These are phyloP conservation scores for Mormyrops boulengeri DNA, from an alignment of 2,797 vertebrate genomes.

Conservation along the genomic window DNA sequence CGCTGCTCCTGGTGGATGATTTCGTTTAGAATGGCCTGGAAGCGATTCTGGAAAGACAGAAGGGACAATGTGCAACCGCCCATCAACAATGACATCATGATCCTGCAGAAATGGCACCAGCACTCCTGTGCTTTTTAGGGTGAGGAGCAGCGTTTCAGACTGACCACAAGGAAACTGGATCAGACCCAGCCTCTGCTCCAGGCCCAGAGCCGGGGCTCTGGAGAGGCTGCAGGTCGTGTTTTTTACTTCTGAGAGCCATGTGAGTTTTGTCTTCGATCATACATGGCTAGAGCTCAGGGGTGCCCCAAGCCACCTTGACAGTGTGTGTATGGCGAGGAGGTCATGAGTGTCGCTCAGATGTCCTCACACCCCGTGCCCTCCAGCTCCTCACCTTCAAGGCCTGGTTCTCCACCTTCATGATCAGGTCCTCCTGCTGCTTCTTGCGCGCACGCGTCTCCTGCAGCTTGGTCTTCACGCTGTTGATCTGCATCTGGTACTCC, in stretches of 20 bases:
- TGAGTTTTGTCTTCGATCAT: not conserved
- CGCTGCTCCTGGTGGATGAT: constrained; percentile 91
- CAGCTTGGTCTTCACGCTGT: constrained; percentile 82
- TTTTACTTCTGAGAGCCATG: constrained; percentile 24
- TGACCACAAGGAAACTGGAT: not conserved
- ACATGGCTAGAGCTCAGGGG: not conserved
- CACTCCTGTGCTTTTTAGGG: not conserved
- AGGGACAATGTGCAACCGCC: not conserved
- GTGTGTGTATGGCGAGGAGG: not conserved
- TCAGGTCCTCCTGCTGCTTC: constrained; percentile 94
- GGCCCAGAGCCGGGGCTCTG: constrained; percentile 41
- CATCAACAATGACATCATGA: not conserved
- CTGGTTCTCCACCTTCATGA: constrained; percentile 96
- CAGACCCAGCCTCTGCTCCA: not conserved
- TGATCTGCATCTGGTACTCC: constrained; percentile 92
- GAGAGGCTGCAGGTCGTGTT: constrained; percentile 40
- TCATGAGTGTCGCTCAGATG: constrained; percentile 26
- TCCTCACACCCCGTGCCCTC: not conserved
- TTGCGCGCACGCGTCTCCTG: constrained; percentile 89
- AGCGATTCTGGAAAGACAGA: constrained; percentile 70
- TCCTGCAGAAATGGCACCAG: not conserved
- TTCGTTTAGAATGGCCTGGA: constrained; percentile 87
- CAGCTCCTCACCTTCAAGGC: constrained; percentile 80
- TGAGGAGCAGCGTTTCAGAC: not conserved
- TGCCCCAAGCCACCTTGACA: not conserved